Base-by-base conservation (phyloP, 2,888 invertebrate species). In the Dolichomitus sp. region DNA sequence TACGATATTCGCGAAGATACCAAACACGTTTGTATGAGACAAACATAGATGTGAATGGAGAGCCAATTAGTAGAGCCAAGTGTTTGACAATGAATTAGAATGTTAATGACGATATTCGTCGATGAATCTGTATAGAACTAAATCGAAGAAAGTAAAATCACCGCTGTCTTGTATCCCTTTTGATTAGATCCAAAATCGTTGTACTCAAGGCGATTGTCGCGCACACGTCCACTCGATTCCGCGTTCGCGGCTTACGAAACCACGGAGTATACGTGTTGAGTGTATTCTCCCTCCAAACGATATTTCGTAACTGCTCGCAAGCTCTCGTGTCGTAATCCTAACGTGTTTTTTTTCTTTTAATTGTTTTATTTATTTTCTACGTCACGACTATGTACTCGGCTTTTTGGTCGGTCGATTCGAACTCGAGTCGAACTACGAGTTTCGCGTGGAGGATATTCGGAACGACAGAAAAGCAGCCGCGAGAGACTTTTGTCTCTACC, bases 401-500 rank as follows among this genome's bases (percentile, higher is more conserved):
- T 30, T 66, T 48, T 33, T 11, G 48, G 19, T 72, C 48, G 33
- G 19, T 19, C 11, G 50, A 19, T 45, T 79, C 48, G 23, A 57
- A n/a, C 33, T 59, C 59, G 68, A 57, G 54, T 57, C 54, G 57
- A n/a, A 30, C n/a, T 37, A 61, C 52, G 50, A 59, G 54, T 17
- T 70, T 66, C 23, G 33, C 59, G 52, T 48, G 50, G 66, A 76
- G 63, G 50, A 68, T 40, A 75, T 52, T 27, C 68, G 79, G 30
- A 63, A 73, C 66, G 68, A 72, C 73, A 54, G 75, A 59, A 4
- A 33, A 37, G 61, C 17, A 7, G n/a, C 23, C 33, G 68, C 54
- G 70, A 79, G 75, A 73, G 83, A 37, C 9, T 37, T 69, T 77
- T 73, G 69, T 81, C 80, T 86, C 69, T 66, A 81, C 81, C 83